A percentile compares a stretch with the other conserved stretches of the same genome.
Evolutionary conservation across 2,888 invertebrate species (phyloP).

Genomic region (Serrognathus titanus): DNA sequence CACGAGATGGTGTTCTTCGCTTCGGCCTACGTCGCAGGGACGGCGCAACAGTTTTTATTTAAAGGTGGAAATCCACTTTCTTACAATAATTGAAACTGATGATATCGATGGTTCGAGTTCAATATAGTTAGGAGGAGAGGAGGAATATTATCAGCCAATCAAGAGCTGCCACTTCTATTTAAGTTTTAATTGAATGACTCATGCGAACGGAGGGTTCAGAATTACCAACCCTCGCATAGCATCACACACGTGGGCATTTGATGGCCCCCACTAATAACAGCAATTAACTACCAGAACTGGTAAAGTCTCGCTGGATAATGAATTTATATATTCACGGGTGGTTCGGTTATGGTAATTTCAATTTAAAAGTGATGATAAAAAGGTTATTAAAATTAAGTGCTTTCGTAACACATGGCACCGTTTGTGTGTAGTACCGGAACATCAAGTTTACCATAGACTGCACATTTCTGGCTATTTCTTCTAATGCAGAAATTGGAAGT

Average conservation of each 20-base stretch:
- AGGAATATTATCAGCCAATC: background rate
- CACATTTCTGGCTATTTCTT: too few species aligned
- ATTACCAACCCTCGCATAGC: conserved; percentile 35
- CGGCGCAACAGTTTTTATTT: too few species aligned
- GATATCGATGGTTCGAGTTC: too few species aligned
- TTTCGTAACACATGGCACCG: conserved; percentile 3
- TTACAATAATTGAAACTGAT: too few species aligned
- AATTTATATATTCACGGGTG: conserved; percentile 5
- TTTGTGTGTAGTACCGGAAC: too few species aligned
- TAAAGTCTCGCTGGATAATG: background rate
- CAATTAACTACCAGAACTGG: conserved; percentile 17
- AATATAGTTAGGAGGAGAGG: too few species aligned
- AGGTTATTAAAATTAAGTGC: conserved; percentile 14
- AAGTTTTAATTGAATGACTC: conserved; percentile 26
- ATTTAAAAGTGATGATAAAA: conserved; percentile 14
- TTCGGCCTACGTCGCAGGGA: too few species aligned
- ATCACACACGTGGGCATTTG: conserved; percentile 32
- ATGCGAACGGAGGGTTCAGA: conserved; percentile 22
- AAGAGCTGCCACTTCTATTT: conserved; percentile 21
- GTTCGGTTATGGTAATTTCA: conserved; percentile 13
- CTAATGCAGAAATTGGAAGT: too few species aligned
- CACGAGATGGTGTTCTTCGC: too few species aligned
- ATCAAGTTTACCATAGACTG: too few species aligned
- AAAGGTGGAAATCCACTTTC: too few species aligned
- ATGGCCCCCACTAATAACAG: conserved; percentile 24